phyloP scores from a whole-genome alignment of 2,888 invertebrate species.

The Saturnia pavonia region DNA sequence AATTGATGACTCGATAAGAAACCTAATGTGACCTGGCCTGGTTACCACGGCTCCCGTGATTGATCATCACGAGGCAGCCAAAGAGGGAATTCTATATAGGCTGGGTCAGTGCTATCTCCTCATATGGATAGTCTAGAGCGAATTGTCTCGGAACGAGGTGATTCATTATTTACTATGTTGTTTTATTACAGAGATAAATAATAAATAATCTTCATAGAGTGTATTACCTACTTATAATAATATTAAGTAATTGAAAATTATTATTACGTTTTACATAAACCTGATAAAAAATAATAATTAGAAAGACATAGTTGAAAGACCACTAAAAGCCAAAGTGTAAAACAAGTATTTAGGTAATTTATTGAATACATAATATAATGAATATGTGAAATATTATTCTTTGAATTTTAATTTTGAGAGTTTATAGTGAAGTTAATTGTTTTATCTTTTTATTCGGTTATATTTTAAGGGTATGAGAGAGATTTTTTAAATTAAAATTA shows the following conservation, averaged over 20 bases:
- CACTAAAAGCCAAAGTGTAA: too few relatives aligned
- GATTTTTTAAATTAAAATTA: background rate
- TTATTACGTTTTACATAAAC: background rate
- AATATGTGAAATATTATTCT: background rate
- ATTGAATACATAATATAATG: background rate
- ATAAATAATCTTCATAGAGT: background rate
- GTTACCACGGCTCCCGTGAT: constrained; percentile 59
- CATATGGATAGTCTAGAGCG: constrained; percentile 58
- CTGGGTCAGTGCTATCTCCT: constrained; percentile 55
- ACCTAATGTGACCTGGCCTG: constrained; percentile 53
- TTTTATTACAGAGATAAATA: background rate
- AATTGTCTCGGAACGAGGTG: constrained; percentile 46
- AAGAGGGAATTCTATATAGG: constrained; percentile 56
- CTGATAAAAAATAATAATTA: too few relatives aligned
- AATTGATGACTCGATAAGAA: constrained; percentile 49
- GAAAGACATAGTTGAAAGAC: too few relatives aligned
- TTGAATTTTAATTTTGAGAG: background rate
- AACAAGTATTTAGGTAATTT: too few relatives aligned
- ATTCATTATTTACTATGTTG: constrained; percentile 40
- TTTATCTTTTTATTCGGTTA: background rate
- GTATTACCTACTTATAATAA: background rate
- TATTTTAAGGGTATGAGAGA: too few relatives aligned
- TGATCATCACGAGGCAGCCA: constrained; percentile 58
- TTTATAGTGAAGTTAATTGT: background rate
- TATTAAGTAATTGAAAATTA: background rate